Evolutionary conservation across 2,888 invertebrate species (phyloP).

Genomic region (Temnothorax unifasciatus): DNA sequence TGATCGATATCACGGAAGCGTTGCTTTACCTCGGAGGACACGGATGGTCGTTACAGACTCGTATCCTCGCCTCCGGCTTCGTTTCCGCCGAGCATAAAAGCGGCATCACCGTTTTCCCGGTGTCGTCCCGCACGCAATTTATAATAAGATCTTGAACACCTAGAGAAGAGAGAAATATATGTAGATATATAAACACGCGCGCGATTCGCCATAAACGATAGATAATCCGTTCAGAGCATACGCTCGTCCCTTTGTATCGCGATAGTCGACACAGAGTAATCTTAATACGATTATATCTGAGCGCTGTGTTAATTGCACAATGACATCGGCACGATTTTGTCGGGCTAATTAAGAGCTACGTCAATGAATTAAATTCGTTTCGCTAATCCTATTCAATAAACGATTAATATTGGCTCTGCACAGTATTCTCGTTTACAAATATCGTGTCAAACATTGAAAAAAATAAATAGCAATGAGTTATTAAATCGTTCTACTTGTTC

Average conservation of each 20-base stretch:
- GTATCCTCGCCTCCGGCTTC: slow-evolving; percentile 95
- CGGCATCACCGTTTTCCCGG: slow-evolving; percentile 94
- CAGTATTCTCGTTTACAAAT: background rate
- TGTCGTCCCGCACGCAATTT: slow-evolving; percentile 95
- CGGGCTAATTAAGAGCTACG: slow-evolving; percentile 61
- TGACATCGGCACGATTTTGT: slow-evolving; percentile 58
- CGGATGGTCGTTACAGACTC: slow-evolving; percentile 97
- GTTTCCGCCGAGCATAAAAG: slow-evolving; percentile 95
- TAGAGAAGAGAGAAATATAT: slow-evolving; percentile 75
- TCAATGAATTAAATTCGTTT: slow-evolving; percentile 58
- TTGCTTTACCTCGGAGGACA: slow-evolving; percentile 94
- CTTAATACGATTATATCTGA: slow-evolving; percentile 55
- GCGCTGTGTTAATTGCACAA: slow-evolving; percentile 64
- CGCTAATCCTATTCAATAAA: slow-evolving; percentile 58
- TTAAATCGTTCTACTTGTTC: background rate
- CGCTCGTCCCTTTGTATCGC: slow-evolving; percentile 31
- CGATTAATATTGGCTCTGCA: slow-evolving; percentile 53
- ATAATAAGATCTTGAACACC: slow-evolving; percentile 94
- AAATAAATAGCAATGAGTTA: background rate
- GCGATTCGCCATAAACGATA: slow-evolving; percentile 16
- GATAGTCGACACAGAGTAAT: slow-evolving; percentile 33
- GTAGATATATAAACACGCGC: background rate
- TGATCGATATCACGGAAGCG: background rate
- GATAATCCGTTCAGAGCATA: slow-evolving; percentile 33
- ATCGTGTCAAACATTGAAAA: background rate